phyloP scores from a whole-genome alignment of 2,113 vertebrate genomes.

The Mobula birostris region DNA sequence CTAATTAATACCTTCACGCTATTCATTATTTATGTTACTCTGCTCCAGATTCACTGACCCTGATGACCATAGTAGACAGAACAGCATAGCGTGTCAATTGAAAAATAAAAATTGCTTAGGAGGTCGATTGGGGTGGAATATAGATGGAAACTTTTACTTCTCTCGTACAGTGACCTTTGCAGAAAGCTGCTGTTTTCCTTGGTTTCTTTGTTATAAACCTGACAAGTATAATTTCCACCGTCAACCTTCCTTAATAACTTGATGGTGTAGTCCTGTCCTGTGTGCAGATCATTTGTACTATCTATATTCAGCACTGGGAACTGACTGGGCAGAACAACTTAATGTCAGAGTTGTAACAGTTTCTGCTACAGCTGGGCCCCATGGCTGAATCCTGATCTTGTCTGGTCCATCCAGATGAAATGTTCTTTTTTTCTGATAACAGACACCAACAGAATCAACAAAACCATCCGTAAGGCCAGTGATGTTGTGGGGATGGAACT shows the following conservation, averaged over 20 bases:
- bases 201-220: not conserved
- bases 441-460: no score
- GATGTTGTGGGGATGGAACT: no score
- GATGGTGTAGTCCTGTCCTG: not conserved
- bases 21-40: no score
- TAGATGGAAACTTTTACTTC: not conserved
- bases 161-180: not conserved
- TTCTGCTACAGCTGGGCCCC: not conserved
- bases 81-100: not conserved
- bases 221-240: not conserved
- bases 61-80: not conserved
- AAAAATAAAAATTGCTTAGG: not conserved
- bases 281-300: not conserved
- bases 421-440: not conserved
- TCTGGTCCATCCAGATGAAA: constrained; percentile 9
- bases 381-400: not conserved
- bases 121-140: not conserved
- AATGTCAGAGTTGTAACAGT: not conserved
- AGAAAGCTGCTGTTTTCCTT: not conserved
- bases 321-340: not conserved
- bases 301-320: not conserved
- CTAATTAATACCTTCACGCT: not conserved
- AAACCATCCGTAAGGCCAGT: no score
- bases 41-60: no score
- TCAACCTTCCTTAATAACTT: not conserved